Evolutionary conservation across 2,888 invertebrate species (phyloP).

Genomic region (Dryococelus australis): DNA sequence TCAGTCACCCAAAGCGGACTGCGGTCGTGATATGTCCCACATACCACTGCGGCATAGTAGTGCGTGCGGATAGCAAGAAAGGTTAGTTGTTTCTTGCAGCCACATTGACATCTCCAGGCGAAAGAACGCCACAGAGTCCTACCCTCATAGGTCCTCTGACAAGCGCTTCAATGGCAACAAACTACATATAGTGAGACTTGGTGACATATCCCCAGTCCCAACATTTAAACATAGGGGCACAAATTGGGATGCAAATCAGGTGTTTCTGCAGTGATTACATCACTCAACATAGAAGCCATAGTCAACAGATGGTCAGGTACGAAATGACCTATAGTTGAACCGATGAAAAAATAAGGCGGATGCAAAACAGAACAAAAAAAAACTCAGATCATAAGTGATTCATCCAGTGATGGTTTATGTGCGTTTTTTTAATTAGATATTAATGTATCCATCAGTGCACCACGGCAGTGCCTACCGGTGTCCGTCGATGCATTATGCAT

Average conservation of each 20-base stretch:
- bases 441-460: neutral
- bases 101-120: too few relatives aligned
- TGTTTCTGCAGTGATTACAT: neutral
- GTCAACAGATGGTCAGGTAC: neutral
- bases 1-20: too few relatives aligned
- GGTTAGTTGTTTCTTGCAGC: too few relatives aligned
- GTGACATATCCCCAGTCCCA: slow-evolving; percentile 18
- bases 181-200: neutral
- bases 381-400: too few relatives aligned
- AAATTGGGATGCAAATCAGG: neutral
- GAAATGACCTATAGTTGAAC: neutral
- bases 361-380: neutral
- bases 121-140: too few relatives aligned
- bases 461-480: neutral
- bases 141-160: too few relatives aligned
- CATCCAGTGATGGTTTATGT: neutral
- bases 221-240: neutral
- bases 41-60: too few relatives aligned
- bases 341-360: neutral
- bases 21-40: too few relatives aligned
- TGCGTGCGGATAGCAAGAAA: too few relatives aligned
- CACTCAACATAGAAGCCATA: neutral
- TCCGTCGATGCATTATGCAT: neutral
- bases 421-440: neutral
- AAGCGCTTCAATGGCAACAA: neutral